Evolutionary conservation across 2,797 vertebrate genomes (phyloP).

Genomic region (Bovichtus diacanthus): DNA sequence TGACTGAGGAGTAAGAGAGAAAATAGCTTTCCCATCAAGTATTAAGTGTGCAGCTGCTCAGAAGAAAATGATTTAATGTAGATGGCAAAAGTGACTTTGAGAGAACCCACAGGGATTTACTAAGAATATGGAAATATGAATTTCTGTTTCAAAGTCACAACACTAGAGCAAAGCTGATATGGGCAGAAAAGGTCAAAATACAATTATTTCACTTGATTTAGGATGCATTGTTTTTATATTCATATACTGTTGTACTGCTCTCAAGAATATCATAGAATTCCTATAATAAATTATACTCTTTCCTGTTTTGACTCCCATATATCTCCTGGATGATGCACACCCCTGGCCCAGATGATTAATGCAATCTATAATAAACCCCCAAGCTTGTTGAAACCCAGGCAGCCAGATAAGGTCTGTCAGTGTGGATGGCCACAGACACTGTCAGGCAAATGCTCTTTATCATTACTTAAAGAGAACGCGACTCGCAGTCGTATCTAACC

Average conservation of each 20-base stretch:
- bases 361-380: not conserved
- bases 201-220: not conserved
- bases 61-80: constrained; percentile 65
- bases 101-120: constrained; percentile 49
- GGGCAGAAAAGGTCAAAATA: constrained; percentile 16
- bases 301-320: not conserved
- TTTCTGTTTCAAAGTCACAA: constrained; percentile 50
- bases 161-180: constrained; percentile 25
- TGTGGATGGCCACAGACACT: not conserved
- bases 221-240: not conserved
- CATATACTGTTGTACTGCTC: not conserved
- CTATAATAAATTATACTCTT: not conserved
- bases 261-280: not conserved
- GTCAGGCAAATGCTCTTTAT: constrained; percentile 14
- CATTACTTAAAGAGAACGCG: not conserved
- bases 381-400: not conserved
- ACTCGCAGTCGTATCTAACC: not conserved
- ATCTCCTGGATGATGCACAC: constrained; percentile 1
- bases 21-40: constrained; percentile 56
- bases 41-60: constrained; percentile 65
- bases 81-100: constrained; percentile 66
- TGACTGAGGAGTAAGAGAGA: constrained; percentile 31
- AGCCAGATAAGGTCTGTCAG: not conserved
- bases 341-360: not conserved
- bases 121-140: constrained; percentile 42